These are phyloP conservation scores for Drosophila sordidula DNA, from an alignment of 2,888 invertebrate genomes.

Conservation along the genomic window DNA sequence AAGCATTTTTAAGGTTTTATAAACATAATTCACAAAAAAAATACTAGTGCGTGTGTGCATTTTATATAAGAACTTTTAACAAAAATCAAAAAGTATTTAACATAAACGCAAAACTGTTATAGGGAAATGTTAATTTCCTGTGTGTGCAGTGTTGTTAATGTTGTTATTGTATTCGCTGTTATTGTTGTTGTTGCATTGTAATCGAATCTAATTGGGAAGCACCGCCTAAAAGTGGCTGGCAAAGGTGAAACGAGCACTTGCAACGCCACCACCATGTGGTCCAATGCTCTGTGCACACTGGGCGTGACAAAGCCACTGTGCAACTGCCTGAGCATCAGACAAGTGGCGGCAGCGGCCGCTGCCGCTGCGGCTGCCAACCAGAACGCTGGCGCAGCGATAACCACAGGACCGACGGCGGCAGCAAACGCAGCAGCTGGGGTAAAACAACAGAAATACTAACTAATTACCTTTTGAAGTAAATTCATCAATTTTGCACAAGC, in stretches of 20 bases:
- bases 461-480: constrained; percentile 15
- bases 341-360: constrained; percentile 84
- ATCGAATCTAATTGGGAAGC: constrained; percentile 24
- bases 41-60: constrained; percentile 25
- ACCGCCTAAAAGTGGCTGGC: constrained; percentile 76
- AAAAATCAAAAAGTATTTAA: constrained; percentile 9
- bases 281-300: constrained; percentile 85
- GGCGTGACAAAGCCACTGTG: constrained; percentile 85
- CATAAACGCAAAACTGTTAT: constrained; percentile 11
- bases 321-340: constrained; percentile 85
- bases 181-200: constrained; percentile 23
- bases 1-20: constrained; percentile 53
- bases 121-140: constrained; percentile 27
- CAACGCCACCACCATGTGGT: constrained; percentile 83
- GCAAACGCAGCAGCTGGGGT: constrained; percentile 75
- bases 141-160: constrained; percentile 35
- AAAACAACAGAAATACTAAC: constrained; percentile 47
- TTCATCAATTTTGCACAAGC: constrained; percentile 13
- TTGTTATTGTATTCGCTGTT: constrained; percentile 19
- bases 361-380: constrained; percentile 82
- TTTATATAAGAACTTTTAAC: constrained; percentile 56
- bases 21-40: constrained; percentile 34
- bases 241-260: constrained; percentile 75
- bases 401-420: constrained; percentile 76
- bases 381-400: constrained; percentile 70